Conservation (phyloP, 1,140 invertebrate species). For the Aphis craccivora region DNA sequence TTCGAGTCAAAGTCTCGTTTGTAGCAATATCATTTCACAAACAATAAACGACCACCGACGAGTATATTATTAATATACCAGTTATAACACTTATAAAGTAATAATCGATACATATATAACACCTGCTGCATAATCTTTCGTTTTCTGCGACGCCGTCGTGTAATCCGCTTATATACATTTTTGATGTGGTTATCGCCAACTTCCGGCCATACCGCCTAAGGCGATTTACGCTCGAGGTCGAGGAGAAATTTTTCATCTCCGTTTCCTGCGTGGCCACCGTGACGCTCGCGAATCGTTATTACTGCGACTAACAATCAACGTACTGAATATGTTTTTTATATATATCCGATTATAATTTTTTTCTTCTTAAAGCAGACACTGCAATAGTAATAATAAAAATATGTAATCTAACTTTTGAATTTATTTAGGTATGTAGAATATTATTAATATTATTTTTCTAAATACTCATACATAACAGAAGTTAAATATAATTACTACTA, state of each 20-base stretch:
- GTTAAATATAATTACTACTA: too few species aligned
- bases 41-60: neutral
- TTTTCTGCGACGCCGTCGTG: neutral
- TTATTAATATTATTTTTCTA: too few species aligned
- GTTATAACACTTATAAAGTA: neutral
- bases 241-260: neutral
- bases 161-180: conserved; percentile 33
- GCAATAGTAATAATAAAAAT: too few species aligned
- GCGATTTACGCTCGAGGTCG: neutral
- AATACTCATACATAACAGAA: too few species aligned
- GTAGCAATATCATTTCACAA: neutral
- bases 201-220: neutral
- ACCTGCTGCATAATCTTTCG: conserved; percentile 6
- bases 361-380: too few species aligned
- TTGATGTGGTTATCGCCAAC: neutral
- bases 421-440: too few species aligned
- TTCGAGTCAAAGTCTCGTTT: neutral
- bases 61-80: neutral
- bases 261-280: neutral
- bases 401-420: too few species aligned
- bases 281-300: neutral
- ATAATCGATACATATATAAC: neutral
- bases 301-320: neutral
- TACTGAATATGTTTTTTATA: too few species aligned
- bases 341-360: neutral